These are phyloP conservation scores for Acropternis orthonyx DNA, from an alignment of 2,797 vertebrate species.

Conservation along the genomic window DNA sequence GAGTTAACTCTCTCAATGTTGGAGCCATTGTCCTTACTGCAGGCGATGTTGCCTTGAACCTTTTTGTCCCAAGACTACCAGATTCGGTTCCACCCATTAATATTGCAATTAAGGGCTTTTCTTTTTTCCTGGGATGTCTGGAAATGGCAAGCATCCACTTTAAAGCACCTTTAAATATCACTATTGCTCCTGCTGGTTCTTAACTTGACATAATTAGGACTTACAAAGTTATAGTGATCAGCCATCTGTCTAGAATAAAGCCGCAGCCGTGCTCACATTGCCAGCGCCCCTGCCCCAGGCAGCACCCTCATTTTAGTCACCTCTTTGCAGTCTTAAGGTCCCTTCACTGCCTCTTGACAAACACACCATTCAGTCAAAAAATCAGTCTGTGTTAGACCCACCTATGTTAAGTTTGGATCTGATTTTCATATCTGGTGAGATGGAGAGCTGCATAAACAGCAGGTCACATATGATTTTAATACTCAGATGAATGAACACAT, in stretches of 20 bases:
- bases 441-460: constrained; percentile 16
- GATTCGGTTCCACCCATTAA: constrained; percentile 30
- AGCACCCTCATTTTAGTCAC: constrained; percentile 3
- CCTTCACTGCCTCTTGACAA: not conserved
- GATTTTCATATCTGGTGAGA: constrained; percentile 42
- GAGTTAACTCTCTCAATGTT: constrained; percentile 73
- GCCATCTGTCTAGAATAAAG: constrained; percentile 56
- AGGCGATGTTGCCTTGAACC: constrained; percentile 5
- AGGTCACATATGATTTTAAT: constrained; percentile 55
- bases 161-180: constrained; percentile 60
- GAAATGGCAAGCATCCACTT: constrained; percentile 45
- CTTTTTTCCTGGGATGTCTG: constrained; percentile 20
- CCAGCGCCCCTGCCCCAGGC: not conserved
- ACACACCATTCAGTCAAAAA: not conserved
- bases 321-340: not conserved
- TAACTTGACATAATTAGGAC: constrained; percentile 55
- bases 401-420: constrained; percentile 1
- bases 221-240: constrained; percentile 38
- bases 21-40: constrained; percentile 46
- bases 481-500: constrained; percentile 19
- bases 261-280: not conserved
- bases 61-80: constrained; percentile 41
- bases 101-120: constrained; percentile 43
- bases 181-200: constrained; percentile 45
- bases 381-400: not conserved